A percentile compares a stretch with the other conserved stretches of the same genome.
These are phyloP conservation scores for Luperina testacea DNA, from an alignment of 2,888 invertebrate genomes.

Conservation along the genomic window DNA sequence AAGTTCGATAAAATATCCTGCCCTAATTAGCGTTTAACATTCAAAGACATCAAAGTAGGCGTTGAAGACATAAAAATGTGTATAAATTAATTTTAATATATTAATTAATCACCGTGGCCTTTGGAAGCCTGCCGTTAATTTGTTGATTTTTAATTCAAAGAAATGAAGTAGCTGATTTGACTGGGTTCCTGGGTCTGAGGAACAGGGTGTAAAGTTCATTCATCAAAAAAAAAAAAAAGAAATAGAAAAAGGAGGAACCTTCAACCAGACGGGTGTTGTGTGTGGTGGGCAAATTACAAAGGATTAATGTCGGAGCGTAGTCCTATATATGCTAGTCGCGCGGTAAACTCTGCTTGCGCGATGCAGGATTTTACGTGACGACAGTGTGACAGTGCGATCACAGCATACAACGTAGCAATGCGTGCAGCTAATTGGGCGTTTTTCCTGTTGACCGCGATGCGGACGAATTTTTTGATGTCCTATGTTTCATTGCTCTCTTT, in stretches of 20 bases:
- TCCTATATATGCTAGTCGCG: not conserved
- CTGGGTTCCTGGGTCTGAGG: not conserved
- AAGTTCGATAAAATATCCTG: slow-evolving; percentile 1
- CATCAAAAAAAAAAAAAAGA: no score
- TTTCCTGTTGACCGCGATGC: no score
- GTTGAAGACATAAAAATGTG: slow-evolving; percentile 46
- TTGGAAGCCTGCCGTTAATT: not conserved
- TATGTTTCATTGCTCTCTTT: no score
- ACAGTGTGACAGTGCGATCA: not conserved
- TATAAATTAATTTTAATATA: slow-evolving; percentile 16
- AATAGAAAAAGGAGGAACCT: not conserved
- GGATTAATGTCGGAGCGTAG: not conserved
- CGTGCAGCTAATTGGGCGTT: no score
- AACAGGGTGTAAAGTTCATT: no score
- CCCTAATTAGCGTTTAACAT: slow-evolving; percentile 15
- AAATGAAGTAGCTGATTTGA: not conserved
- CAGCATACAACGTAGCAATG: no score
- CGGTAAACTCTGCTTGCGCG: not conserved
- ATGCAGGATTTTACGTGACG: not conserved
- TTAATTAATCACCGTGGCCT: not conserved
- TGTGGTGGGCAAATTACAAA: not conserved
- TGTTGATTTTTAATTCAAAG: slow-evolving; percentile 7
- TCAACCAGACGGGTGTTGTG: not conserved
- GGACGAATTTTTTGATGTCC: no score
- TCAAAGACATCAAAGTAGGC: slow-evolving; percentile 23